Evolutionary conservation across 2,113 vertebrate species (phyloP).

Genomic region (Theropithecus gelada): DNA sequence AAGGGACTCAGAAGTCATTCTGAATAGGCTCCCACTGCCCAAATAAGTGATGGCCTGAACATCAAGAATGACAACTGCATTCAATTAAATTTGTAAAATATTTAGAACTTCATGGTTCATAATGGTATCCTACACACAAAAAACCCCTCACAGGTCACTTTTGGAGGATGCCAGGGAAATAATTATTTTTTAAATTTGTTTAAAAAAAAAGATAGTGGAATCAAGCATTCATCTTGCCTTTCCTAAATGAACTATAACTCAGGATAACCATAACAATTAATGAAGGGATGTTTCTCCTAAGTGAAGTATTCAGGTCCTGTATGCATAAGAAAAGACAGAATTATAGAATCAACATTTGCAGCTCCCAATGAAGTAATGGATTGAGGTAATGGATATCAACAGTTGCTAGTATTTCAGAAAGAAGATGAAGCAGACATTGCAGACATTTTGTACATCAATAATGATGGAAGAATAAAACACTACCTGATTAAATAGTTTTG

Average conservation of each 20-base stretch:
- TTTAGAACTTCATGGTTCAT: background rate
- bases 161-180: background rate
- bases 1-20: background rate
- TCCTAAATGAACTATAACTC: background rate
- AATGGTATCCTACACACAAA: background rate
- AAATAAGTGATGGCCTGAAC: background rate
- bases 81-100: slow-evolving; percentile 6
- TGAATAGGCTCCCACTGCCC: background rate
- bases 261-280: slow-evolving; percentile 17
- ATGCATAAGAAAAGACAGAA: background rate
- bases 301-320: background rate
- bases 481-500: background rate
- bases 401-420: background rate
- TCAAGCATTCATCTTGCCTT: background rate
- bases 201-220: background rate
- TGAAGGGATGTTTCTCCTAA: background rate
- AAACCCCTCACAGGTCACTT: background rate
- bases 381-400: background rate
- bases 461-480: background rate
- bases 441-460: background rate
- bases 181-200: background rate
- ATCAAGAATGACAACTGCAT: background rate
- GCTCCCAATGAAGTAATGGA: background rate
- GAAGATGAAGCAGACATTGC: background rate
- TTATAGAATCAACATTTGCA: slow-evolving; percentile 1